Evolutionary conservation across 2,797 vertebrate species (phyloP).

Genomic region (Morelia viridis): DNA sequence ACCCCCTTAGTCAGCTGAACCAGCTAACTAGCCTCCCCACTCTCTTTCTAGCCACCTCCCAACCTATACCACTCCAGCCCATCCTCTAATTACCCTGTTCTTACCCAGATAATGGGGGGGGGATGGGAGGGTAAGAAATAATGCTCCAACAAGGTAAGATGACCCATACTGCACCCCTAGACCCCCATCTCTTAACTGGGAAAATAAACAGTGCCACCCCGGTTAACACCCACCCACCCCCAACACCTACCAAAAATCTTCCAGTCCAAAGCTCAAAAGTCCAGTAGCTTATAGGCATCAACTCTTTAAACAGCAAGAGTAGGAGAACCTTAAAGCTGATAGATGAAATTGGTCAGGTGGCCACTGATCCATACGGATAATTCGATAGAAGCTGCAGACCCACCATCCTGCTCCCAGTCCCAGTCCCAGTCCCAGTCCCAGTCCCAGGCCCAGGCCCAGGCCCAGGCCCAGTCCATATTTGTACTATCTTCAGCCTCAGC

Average conservation of each 20-base stretch:
- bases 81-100: not conserved
- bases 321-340: not conserved
- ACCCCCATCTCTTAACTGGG: not conserved
- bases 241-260: not conserved
- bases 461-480: not conserved
- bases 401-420: not conserved
- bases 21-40: not conserved
- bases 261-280: not conserved
- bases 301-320: not conserved
- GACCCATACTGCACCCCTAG: not conserved
- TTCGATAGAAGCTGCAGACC: not conserved
- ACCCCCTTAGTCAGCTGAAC: not conserved
- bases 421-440: not conserved
- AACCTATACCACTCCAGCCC: not conserved
- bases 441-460: no score
- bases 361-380: not conserved
- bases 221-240: not conserved
- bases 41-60: not conserved
- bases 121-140: not conserved
- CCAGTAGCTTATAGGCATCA: not conserved
- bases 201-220: not conserved
- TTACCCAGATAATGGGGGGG: not conserved
- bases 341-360: not conserved
- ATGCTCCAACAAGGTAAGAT: not conserved
- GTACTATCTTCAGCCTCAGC: not conserved